Evolutionary conservation across 2,113 vertebrate genomes (phyloP), one percentile per base, ranked within the genome.

Genomic region (Nibea coibor): DNA sequence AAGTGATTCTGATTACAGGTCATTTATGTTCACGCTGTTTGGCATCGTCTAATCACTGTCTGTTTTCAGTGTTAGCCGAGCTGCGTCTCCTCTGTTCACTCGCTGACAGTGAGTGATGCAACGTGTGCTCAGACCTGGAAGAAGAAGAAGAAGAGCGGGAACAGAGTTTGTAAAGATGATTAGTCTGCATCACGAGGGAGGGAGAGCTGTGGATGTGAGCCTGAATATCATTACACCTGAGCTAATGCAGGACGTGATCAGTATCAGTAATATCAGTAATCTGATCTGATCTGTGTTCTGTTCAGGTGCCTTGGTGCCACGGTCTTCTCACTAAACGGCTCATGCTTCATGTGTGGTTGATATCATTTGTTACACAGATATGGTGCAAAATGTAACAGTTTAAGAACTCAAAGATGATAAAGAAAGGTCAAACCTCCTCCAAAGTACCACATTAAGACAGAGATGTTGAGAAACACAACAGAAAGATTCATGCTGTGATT

Each of bases 81-180:
- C 15, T 9, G 28, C 24, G 20, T 48, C 54, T 54, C 48, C 66
- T 54, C 19, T 42, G 45, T 65, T 57, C 77, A 39, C 20, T 65
- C 77, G 48, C 20, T 19, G 42, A 56, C n/a, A 16, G 62, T 74
- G 56, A 74, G 39, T 67, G 51, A 83, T 45, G 61, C 59, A 54
- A 15, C 39, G 26, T 39, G 43, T 62, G 57, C 8, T 10, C 8
- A 12, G 45, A 65, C 35, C 22, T 53, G 47, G 57, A 35, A 66
- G 59, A 4, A 0, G 15, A 16, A 15, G 57, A 35, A 59, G 15
- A 16, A 16, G 16, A 53, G 20, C 3, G 58, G 19, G 53, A 54
- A 26, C 4, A 9, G 45, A 31, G 63, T 59, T 53, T 45, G 47
- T 28, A 31, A 56, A 69, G 79, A 28, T 5, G 51, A 65, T 77